phyloP scores from a whole-genome alignment of 2,797 vertebrate species.

The Erpetoichthys calabaricus region DNA sequence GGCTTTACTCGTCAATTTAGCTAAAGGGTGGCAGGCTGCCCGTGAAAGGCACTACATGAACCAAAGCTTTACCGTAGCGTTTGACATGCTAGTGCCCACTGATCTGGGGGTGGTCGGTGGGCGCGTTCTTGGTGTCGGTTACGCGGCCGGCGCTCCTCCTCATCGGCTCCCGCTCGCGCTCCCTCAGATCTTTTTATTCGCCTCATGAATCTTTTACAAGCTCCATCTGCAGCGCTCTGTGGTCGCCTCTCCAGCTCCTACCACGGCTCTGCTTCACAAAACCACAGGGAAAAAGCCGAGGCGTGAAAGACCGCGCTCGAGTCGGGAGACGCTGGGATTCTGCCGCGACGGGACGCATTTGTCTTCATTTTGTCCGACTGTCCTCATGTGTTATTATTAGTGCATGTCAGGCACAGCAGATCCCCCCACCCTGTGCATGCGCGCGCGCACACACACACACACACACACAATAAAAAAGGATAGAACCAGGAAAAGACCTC shows the following conservation, averaged over 20 bases:
- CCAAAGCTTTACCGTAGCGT: no score
- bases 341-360: constrained; percentile 76
- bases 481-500: constrained; percentile 15
- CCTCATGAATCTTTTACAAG: constrained; percentile 77
- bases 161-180: constrained; percentile 6
- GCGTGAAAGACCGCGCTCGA: constrained; percentile 51
- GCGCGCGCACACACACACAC: constrained; percentile 48
- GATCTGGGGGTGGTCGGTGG: no score
- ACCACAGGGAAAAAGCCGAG: constrained; percentile 46
- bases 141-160: no score
- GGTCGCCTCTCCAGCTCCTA: background rate
- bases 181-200: constrained; percentile 59
- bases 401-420: constrained; percentile 70
- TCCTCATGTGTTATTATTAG: constrained; percentile 98
- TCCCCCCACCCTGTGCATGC: no score
- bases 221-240: constrained; percentile 64
- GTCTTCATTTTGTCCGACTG: constrained; percentile 97
- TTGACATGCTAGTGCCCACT: no score
- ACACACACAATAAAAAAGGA: constrained; percentile 37
- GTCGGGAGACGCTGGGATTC: constrained; percentile 85
- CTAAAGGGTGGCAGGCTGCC: no score
- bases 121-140: no score
- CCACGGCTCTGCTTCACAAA: constrained; percentile 35
- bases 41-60: no score
- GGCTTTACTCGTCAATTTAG: no score